Conservation (phyloP, 2,888 invertebrate genomes). For the Parascotia fuliginaria region DNA sequence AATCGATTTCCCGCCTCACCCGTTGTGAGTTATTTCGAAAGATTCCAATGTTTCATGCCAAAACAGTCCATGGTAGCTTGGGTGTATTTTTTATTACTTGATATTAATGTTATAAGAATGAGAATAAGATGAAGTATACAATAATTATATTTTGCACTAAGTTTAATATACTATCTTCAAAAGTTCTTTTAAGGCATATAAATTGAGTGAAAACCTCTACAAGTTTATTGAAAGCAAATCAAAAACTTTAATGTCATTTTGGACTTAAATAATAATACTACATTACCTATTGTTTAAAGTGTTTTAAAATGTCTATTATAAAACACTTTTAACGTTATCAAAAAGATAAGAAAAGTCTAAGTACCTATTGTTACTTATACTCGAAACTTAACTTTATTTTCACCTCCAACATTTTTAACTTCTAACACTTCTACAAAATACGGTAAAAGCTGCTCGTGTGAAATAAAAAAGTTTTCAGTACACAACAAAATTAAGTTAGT, state of each 20-base stretch:
- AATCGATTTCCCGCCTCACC: conserved; percentile 66
- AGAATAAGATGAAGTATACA: too few species aligned
- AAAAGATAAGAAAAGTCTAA: not conserved
- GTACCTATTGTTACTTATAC: conserved; percentile 5
- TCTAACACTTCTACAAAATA: conserved; percentile 5
- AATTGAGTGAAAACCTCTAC: too few species aligned
- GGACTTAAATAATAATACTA: too few species aligned
- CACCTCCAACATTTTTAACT: not conserved
- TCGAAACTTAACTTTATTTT: conserved; percentile 4
- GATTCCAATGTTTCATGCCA: conserved; percentile 22
- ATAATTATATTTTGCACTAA: too few species aligned
- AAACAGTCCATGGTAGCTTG: not conserved
- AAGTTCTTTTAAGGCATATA: too few species aligned
- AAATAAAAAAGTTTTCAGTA: conserved; percentile 44
- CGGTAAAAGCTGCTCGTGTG: conserved; percentile 1
- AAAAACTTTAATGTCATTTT: too few species aligned
- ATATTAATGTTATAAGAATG: too few species aligned
- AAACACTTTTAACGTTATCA: too few species aligned
- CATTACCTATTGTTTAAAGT: too few species aligned
- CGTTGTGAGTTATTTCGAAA: conserved; percentile 62
- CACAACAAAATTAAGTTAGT: conserved; percentile 57
- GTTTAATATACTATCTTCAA: too few species aligned
- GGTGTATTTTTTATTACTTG: conserved; percentile 4
- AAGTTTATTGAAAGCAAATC: too few species aligned
- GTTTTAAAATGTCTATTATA: too few species aligned